Evolutionary conservation across 2,888 invertebrate species (phyloP).

Genomic region (Leucoptera coffeella): DNA sequence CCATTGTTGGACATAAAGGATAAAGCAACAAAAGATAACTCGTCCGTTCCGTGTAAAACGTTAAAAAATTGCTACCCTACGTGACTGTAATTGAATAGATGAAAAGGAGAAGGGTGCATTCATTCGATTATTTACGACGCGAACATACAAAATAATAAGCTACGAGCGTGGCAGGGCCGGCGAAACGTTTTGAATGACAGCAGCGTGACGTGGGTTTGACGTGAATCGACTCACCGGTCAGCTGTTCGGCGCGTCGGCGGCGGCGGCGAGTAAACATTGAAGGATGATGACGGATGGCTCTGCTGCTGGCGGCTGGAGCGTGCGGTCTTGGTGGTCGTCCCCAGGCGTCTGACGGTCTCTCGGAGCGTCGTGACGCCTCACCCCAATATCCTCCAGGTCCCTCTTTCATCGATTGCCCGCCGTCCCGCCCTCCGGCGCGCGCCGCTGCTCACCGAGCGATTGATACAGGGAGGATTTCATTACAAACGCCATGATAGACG

Average conservation of each 20-base stretch:
- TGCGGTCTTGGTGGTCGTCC: conserved; percentile 39
- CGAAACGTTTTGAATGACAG: too few species aligned
- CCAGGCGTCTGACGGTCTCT: conserved; percentile 55
- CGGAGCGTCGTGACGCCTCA: conserved; percentile 45
- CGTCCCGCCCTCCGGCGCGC: conserved; percentile 28
- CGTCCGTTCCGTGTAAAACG: conserved; percentile 32
- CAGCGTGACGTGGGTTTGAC: conserved; percentile 11
- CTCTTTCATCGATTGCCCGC: conserved; percentile 45
- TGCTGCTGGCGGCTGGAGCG: conserved; percentile 23
- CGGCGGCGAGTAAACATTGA: conserved; percentile 34
- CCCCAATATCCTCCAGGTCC: conserved; percentile 12
- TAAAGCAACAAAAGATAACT: conserved; percentile 37
- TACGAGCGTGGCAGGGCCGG: too few species aligned
- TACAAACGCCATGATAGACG: conserved; percentile 48
- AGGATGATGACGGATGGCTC: conserved; percentile 25
- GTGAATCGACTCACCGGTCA: conserved; percentile 39
- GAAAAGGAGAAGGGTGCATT: conserved; percentile 30
- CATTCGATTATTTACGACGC: conserved; percentile 39
- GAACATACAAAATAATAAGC: too few species aligned
- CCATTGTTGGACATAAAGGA: conserved; percentile 40
- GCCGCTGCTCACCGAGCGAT: conserved; percentile 34
- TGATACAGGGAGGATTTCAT: conserved; percentile 44
- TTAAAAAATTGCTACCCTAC: conserved; percentile 26
- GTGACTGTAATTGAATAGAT: conserved; percentile 18
- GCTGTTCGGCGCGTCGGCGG: conserved; percentile 42